These are phyloP conservation scores for Drosophila pachea DNA, from an alignment of 1,140 invertebrate genomes.

Conservation along the genomic window DNA sequence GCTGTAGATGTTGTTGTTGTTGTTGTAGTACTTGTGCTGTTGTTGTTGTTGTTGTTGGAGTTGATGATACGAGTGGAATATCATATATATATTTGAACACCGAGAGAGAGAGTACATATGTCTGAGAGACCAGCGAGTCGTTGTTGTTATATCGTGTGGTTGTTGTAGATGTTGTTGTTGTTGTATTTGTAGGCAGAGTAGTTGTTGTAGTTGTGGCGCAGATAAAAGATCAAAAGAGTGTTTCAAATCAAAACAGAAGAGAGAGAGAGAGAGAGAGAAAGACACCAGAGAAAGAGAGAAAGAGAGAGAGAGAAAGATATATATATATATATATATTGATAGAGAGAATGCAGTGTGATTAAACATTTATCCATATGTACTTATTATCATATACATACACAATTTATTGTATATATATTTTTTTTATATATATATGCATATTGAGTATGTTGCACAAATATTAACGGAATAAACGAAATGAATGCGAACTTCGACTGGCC, in stretches of 20 bases:
- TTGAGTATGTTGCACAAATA: conserved; percentile 39
- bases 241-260: conserved; percentile 69
- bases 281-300: conserved; percentile 71
- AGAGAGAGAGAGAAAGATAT: conserved; percentile 49
- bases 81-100: conserved; percentile 57
- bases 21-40: conserved; percentile 58
- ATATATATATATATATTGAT: conserved; percentile 13
- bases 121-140: conserved; percentile 70
- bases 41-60: conserved; percentile 63
- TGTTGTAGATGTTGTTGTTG: conserved; percentile 55
- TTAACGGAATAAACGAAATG: conserved; percentile 23
- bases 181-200: conserved; percentile 67
- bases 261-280: conserved; percentile 53
- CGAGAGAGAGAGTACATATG: conserved; percentile 71
- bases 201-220: conserved; percentile 71
- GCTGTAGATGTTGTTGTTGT: conserved; percentile 48
- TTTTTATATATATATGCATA: conserved; percentile 5
- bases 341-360: conserved; percentile 75
- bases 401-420: conserved; percentile 49
- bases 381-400: conserved; percentile 41
- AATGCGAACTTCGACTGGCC: conserved; percentile 38
- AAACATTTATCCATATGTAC: conserved; percentile 66
- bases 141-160: conserved; percentile 52
- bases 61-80: conserved; percentile 55
- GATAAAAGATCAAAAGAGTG: conserved; percentile 71